Evolutionary conservation across 2,888 invertebrate species (phyloP).

Genomic region (Ormyrus rosae): DNA sequence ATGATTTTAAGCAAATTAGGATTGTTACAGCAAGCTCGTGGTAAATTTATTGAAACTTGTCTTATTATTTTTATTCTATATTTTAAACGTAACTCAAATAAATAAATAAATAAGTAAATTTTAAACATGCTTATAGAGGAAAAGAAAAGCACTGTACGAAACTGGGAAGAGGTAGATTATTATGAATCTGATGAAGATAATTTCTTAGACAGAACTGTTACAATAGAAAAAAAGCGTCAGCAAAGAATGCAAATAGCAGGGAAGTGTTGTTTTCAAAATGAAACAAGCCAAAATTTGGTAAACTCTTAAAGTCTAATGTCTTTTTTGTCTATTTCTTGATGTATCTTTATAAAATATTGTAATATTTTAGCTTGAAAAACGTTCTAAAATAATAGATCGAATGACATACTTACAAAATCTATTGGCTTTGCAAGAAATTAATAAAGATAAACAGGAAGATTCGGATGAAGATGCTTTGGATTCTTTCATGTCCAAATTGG

Average conservation of each 20-base stretch:
- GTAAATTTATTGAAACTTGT: slow-evolving; percentile 75
- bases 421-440: slow-evolving; percentile 75
- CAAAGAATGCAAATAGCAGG: slow-evolving; percentile 83
- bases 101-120: slow-evolving; percentile 13
- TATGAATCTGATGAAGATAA: slow-evolving; percentile 97
- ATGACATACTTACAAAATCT: slow-evolving; percentile 80
- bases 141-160: slow-evolving; percentile 85
- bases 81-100: neutral
- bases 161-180: slow-evolving; percentile 92
- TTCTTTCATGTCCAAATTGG: slow-evolving; percentile 86
- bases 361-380: slow-evolving; percentile 80
- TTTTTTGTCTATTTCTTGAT: neutral
- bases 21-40: slow-evolving; percentile 91
- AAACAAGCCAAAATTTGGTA: slow-evolving; percentile 84
- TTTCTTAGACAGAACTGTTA: slow-evolving; percentile 95
- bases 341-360: slow-evolving; percentile 4
- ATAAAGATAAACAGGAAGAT: slow-evolving; percentile 67
- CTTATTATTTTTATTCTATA: slow-evolving; percentile 27
- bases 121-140: slow-evolving; percentile 79
- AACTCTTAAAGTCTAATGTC: slow-evolving; percentile 59
- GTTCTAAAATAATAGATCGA: slow-evolving; percentile 76
- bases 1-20: slow-evolving; percentile 92
- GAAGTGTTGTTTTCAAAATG: slow-evolving; percentile 78
- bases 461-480: slow-evolving; percentile 86
- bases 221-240: slow-evolving; percentile 90